These are phyloP conservation scores for Callopanchax toddi DNA, from an alignment of 2,113 vertebrate genomes.

Conservation along the genomic window DNA sequence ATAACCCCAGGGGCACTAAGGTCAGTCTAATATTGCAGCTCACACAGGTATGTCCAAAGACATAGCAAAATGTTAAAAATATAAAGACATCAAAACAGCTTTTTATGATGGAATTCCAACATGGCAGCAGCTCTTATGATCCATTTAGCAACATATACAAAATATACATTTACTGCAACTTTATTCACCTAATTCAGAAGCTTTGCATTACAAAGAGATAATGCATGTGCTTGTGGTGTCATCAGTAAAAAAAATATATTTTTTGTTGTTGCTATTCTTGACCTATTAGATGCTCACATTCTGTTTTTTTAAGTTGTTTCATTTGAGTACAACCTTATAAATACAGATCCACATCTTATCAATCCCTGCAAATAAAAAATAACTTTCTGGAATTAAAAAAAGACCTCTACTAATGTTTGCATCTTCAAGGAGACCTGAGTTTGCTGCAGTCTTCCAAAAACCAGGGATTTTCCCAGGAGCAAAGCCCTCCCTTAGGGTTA, in stretches of 20 bases:
- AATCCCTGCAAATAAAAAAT: constrained; percentile 13
- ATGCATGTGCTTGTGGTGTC: constrained; percentile 7
- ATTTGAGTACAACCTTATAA: constrained; percentile 2
- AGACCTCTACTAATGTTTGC: constrained; percentile 35
- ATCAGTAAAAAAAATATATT: too few species aligned
- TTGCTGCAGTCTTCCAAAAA: constrained; percentile 42
- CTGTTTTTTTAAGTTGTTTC: constrained; percentile 21
- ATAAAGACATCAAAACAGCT: neutral
- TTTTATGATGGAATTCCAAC: neutral
- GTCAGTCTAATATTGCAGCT: constrained; percentile 51
- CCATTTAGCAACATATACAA: too few species aligned
- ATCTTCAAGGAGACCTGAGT: constrained; percentile 58
- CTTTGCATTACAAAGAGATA: too few species aligned
- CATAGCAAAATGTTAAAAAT: neutral
- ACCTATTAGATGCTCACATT: constrained; percentile 30
- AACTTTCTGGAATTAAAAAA: constrained; percentile 7
- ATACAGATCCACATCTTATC: neutral
- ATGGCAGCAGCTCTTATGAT: neutral
- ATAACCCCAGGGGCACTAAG: constrained; percentile 68
- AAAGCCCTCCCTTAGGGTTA: constrained; percentile 50
- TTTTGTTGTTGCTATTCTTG: constrained; percentile 30
- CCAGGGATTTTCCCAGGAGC: constrained; percentile 65
- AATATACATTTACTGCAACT: neutral
- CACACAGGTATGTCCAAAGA: constrained; percentile 31
- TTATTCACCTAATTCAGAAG: neutral